Percentiles rank a stretch among this genome's conserved stretches.
Conservation (phyloP, 2,113 vertebrate species). For the Lagopus leucura region DNA sequence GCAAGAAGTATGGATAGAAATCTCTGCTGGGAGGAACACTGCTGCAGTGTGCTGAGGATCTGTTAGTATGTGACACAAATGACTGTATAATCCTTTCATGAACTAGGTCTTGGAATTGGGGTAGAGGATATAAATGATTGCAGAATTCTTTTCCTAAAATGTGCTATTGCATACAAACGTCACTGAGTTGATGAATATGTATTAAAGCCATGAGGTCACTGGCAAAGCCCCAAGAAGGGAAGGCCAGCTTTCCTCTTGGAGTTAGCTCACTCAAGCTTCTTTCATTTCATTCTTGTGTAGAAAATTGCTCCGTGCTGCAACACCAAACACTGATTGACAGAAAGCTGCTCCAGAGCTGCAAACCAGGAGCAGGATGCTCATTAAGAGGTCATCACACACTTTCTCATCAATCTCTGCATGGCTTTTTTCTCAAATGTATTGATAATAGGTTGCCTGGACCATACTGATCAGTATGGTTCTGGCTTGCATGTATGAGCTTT, state of each 20-base stretch:
- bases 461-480: background rate
- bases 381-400: accelerated
- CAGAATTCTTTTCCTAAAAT: background rate
- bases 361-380: background rate
- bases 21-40: background rate
- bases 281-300: background rate
- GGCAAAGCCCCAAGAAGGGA: background rate
- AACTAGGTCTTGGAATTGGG: background rate
- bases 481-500: background rate
- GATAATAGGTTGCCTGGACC: background rate
- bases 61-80: background rate
- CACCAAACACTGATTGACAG: background rate
- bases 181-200: background rate
- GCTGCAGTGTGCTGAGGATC: background rate
- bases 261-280: background rate
- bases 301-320: background rate
- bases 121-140: background rate
- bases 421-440: background rate
- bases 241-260: background rate
- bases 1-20: background rate
- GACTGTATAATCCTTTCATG: background rate
- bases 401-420: background rate
- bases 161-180: background rate
- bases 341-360: background rate
- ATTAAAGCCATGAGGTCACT: background rate